phyloP scores from a whole-genome alignment of 2,888 invertebrate genomes.

The Bombylius major region DNA sequence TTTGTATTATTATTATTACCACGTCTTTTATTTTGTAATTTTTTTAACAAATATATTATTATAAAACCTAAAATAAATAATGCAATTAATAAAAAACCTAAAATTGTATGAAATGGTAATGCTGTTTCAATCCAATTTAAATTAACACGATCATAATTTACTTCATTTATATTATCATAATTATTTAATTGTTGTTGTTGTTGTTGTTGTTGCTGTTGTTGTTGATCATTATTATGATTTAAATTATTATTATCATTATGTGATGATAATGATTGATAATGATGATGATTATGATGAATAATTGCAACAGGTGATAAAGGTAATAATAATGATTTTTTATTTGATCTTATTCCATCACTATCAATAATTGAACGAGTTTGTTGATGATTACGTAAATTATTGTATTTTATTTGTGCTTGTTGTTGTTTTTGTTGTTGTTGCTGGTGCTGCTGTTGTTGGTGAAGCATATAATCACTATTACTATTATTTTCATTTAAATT shows the following conservation, averaged over 20 bases:
- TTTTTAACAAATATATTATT: constrained; percentile 4
- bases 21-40: neutral
- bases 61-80: neutral
- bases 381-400: neutral
- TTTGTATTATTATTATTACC: neutral
- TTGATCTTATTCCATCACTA: neutral
- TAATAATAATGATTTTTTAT: neutral
- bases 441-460: neutral
- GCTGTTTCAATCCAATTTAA: constrained; percentile 1
- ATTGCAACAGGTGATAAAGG: too few relatives aligned
- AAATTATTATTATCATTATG: neutral
- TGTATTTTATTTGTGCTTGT: neutral
- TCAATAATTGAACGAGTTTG: constrained; percentile 3
- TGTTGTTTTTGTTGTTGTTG: neutral
- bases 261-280: neutral
- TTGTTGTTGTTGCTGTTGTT: neutral
- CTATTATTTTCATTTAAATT: neutral
- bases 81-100: neutral
- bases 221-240: neutral
- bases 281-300: neutral
- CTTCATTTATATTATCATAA: neutral
- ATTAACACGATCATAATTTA: constrained; percentile 3
- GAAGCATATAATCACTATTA: neutral
- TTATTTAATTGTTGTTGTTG: neutral
- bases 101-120: neutral